Evolutionary conservation across 2,888 invertebrate species (phyloP), one percentile per base, ranked within the genome.

Genomic region (Cinara cedri): DNA sequence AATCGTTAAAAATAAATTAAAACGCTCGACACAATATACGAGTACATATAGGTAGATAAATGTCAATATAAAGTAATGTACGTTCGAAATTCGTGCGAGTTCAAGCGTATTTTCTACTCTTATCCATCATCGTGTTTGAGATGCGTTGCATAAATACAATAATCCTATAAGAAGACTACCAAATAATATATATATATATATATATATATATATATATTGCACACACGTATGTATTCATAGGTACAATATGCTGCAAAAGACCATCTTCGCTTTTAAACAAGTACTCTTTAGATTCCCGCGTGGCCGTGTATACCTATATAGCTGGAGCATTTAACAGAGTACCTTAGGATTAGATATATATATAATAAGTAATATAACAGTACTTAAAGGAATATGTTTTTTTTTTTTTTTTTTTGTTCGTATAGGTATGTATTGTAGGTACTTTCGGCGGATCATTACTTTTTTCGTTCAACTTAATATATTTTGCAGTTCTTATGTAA

Each of bases 211-310:
- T n/a, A n/a, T n/a, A n/a, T n/a, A n/a, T n/a, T n/a, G n/a, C n/a
- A n/a, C n/a, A n/a, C 24, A 3, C 10, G 63, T n/a, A 34, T 34
- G 6, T n/a, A n/a, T n/a, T n/a, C n/a, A n/a, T n/a, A 34, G 34
- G 6, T 34, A 34, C 34, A 4, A 34, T 34, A 34, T 34, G 34
- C 34, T 34, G 14, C 21, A 57, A 57, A 57, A 57, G 55, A 55
- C 44, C 44, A 71, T 21, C 42, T 55, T 55, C 44, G 10, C 55
- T 57, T 42, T 71, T 24, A n/a, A 57, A 57, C 44, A 55, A 71
- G 55, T 44, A 21, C 21, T 44, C 21, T 57, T 57, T 42, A 21
- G 44, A 21, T 44, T 16, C 16, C 71, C 34, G 34, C n/a, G n/a
- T n/a, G n/a, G n/a, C 3, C 34, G 34, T 34, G 6, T 34, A 34